Evolutionary conservation across 2,113 vertebrate species (phyloP).

Genomic region (Barnardius zonarius): DNA sequence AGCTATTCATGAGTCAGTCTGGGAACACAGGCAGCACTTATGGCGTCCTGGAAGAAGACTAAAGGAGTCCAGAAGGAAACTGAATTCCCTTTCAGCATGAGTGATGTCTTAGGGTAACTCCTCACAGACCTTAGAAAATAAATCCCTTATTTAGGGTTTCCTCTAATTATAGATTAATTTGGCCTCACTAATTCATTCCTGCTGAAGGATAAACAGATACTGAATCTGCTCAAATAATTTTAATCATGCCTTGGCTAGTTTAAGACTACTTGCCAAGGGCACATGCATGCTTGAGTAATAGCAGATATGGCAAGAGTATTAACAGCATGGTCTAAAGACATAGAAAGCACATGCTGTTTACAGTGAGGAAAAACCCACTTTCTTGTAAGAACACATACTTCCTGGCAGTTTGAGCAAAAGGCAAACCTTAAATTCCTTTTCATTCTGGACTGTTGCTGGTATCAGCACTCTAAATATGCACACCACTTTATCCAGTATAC

Average conservation of each 20-base stretch:
- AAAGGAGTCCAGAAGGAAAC: not conserved
- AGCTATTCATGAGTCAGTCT: not conserved
- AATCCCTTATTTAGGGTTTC: not conserved
- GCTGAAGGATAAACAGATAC: not conserved
- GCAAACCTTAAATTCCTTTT: not conserved
- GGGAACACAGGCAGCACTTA: not conserved
- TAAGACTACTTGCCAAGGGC: not conserved
- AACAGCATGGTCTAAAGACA: not conserved
- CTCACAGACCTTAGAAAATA: not conserved
- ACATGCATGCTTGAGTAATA: not conserved
- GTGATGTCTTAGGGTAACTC: not conserved
- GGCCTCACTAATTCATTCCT: not conserved
- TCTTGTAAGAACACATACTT: not conserved
- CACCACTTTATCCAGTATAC: not conserved
- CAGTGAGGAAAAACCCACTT: not conserved
- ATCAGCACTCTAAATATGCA: not conserved
- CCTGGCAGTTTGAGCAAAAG: not conserved
- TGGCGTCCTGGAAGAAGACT: not conserved
- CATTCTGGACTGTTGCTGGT: not conserved
- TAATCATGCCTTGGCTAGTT: not conserved
- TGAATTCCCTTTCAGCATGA: not conserved
- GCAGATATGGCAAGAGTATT: not conserved
- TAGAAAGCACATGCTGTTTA: not conserved
- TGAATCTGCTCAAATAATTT: not conserved
- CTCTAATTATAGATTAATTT: not conserved